phyloP scores from a whole-genome alignment of 2,888 invertebrate species.

The Podabrus alpinus region DNA sequence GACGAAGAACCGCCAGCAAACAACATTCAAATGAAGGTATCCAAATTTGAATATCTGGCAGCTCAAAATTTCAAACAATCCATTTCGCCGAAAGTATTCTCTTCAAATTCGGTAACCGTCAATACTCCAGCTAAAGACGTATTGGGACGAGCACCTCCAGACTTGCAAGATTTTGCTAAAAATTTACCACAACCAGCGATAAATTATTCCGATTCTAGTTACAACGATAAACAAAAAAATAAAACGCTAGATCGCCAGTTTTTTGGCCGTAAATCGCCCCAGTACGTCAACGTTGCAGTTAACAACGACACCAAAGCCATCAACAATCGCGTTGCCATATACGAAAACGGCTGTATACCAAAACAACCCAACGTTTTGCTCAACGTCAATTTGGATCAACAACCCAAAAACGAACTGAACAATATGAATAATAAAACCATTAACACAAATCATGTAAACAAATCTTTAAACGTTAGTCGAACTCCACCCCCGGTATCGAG shows the following conservation, averaged over 20 bases:
- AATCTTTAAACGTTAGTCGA: constrained; percentile 50
- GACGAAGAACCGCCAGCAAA: constrained; percentile 60
- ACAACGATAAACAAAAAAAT: constrained; percentile 49
- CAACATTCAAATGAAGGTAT: constrained; percentile 75
- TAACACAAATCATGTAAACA: constrained; percentile 37
- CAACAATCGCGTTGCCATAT: constrained; percentile 52
- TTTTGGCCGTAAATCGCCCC: constrained; percentile 47
- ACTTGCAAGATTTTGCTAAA: constrained; percentile 66
- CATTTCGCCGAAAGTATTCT: constrained; percentile 79
- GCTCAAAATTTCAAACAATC: constrained; percentile 64
- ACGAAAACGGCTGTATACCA: constrained; percentile 50
- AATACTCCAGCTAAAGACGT: constrained; percentile 84
- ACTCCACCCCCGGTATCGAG: constrained; percentile 30
- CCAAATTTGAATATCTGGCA: constrained; percentile 79
- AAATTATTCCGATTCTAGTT: constrained; percentile 55
- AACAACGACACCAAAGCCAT: constrained; percentile 53
- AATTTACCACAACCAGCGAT: constrained; percentile 60
- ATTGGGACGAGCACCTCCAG: constrained; percentile 63
- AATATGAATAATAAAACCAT: constrained; percentile 44
- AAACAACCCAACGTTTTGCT: constrained; percentile 45
- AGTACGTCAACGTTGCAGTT: constrained; percentile 53
- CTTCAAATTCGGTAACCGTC: constrained; percentile 75
- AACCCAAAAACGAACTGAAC: constrained; percentile 48
- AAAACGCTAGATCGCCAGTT: constrained; percentile 50
- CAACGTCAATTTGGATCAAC: constrained; percentile 47